Conservation (phyloP, 2,797 vertebrate genomes). For the Tiaroga cobitis region DNA sequence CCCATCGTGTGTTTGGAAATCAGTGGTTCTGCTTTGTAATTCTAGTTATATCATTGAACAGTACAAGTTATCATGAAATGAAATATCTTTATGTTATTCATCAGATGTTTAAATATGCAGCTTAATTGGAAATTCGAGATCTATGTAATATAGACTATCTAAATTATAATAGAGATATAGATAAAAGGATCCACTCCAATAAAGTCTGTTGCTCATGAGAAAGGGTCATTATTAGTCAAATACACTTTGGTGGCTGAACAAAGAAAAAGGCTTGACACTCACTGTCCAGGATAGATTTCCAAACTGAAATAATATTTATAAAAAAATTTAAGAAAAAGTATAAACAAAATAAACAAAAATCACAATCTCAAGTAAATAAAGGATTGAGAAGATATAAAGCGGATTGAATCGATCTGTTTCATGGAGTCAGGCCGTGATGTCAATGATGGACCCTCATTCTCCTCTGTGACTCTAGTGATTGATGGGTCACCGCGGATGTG, state of each 20-base stretch:
- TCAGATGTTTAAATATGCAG: neutral
- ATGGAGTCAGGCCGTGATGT: no score
- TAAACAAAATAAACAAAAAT: no score
- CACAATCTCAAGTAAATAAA: no score
- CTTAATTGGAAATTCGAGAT: rapidly evolving
- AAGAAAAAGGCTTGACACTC: no score
- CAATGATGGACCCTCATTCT: neutral
- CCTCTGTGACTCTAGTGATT: neutral
- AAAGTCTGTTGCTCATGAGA: neutral
- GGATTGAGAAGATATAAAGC: no score
- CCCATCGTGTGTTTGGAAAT: no score
- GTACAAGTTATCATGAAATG: neutral
- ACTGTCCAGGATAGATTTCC: no score
- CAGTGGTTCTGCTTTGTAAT: neutral
- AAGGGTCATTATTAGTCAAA: neutral
- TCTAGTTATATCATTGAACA: rapidly evolving
- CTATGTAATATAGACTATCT: no score
- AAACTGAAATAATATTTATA: no score
- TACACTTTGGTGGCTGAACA: no score
- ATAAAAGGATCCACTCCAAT: neutral
- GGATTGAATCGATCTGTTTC: no score
- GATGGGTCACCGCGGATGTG: conserved; percentile 36
- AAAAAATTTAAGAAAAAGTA: no score
- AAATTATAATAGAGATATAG: neutral
- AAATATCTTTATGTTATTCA: neutral